Conservation (phyloP, 92 coral and sea anemone genomes). For the Ricordea florida region DNA sequence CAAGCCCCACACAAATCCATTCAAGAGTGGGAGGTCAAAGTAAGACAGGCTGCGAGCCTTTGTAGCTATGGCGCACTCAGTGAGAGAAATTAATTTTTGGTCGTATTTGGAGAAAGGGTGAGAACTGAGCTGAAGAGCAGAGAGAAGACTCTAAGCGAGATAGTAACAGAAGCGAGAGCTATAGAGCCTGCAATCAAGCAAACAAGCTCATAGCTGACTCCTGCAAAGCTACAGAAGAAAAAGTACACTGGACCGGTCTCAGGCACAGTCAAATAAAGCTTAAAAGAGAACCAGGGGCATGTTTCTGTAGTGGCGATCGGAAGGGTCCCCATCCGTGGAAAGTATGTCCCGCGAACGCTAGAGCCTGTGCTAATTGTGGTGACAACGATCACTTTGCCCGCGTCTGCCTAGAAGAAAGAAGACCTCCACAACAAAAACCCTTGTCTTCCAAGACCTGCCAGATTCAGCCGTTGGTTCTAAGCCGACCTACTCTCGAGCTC, state of each 20-base stretch:
- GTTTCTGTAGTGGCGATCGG: constrained; percentile 33
- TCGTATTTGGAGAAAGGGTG: constrained; percentile 6
- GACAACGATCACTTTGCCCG: too few relatives aligned
- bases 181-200: constrained; percentile 1
- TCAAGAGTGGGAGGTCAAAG: constrained; percentile 57
- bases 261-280: constrained; percentile 36
- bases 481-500: too few relatives aligned
- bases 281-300: constrained; percentile 37
- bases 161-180: constrained; percentile 50
- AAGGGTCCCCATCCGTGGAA: not conserved
- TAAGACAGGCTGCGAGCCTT: constrained; percentile 21
- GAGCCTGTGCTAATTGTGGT: too few relatives aligned
- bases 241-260: constrained; percentile 42
- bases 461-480: too few relatives aligned
- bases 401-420: too few relatives aligned
- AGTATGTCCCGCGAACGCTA: constrained; percentile 38
- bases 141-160: constrained; percentile 22
- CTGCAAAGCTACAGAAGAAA: constrained; percentile 27
- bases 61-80: constrained; percentile 25
- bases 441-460: too few relatives aligned
- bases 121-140: constrained; percentile 42
- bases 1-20: constrained; percentile 6
- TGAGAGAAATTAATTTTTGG: constrained; percentile 50
- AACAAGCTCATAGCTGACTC: constrained; percentile 27
- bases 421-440: too few relatives aligned